These are phyloP conservation scores for Dorcus hopei DNA, from an alignment of 2,888 invertebrate genomes.

Conservation along the genomic window DNA sequence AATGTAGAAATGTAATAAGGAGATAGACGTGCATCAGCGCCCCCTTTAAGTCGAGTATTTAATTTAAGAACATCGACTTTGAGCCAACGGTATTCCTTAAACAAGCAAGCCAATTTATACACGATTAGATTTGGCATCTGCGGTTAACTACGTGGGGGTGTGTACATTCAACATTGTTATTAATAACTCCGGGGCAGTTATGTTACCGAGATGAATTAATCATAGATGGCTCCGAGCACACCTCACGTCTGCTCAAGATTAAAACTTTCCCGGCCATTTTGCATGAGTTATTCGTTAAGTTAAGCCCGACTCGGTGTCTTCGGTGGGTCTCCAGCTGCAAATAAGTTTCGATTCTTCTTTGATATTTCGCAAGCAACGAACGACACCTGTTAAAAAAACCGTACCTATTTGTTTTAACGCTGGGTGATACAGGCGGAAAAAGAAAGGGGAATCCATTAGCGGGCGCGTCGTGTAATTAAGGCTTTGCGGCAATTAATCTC, in stretches of 20 bases:
- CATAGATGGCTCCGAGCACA: conserved; percentile 16
- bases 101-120: too few relatives aligned
- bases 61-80: too few relatives aligned
- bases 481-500: conserved; percentile 35
- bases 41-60: too few relatives aligned
- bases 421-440: background rate
- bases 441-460: conserved; percentile 31
- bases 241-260: conserved; percentile 13
- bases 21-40: too few relatives aligned
- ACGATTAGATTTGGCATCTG: too few relatives aligned
- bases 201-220: conserved; percentile 20
- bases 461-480: conserved; percentile 35
- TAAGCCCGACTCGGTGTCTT: background rate
- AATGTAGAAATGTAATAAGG: too few relatives aligned
- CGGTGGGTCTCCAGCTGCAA: background rate
- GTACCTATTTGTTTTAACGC: too few relatives aligned
- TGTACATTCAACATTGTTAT: conserved; percentile 8
- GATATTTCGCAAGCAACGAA: too few relatives aligned
- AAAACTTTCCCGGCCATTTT: conserved; percentile 16
- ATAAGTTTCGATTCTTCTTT: too few relatives aligned
- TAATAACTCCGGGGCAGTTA: conserved; percentile 22
- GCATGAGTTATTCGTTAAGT: conserved; percentile 11
- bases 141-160: too few relatives aligned
- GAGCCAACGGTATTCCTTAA: too few relatives aligned
- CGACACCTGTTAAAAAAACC: too few relatives aligned